phyloP scores from a whole-genome alignment of 2,797 vertebrate genomes.

The Hyperoplus immaculatus region DNA sequence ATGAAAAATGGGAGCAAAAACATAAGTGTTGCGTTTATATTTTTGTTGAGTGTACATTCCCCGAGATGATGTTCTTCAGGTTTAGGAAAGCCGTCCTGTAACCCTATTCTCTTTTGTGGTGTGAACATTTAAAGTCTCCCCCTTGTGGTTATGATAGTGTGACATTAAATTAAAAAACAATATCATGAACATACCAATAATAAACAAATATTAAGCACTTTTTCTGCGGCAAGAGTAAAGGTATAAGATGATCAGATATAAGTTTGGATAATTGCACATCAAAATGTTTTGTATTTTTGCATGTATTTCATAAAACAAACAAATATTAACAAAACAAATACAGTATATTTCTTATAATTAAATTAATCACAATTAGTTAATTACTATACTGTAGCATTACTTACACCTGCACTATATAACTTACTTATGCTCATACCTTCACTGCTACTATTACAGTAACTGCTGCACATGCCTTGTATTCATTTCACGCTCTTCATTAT shows the following conservation, averaged over 20 bases:
- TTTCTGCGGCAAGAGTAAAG: not conserved
- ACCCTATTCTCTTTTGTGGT: not conserved
- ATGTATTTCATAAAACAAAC: not conserved
- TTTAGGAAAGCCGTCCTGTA: not conserved
- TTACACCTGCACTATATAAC: too few relatives aligned
- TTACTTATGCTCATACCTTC: too few relatives aligned
- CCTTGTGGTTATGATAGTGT: conserved; percentile 38
- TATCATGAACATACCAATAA: not conserved
- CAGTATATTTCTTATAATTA: too few relatives aligned
- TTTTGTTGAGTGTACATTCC: too few relatives aligned
- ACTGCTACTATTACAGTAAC: too few relatives aligned
- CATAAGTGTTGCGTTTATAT: too few relatives aligned
- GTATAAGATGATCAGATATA: not conserved
- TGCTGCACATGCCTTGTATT: too few relatives aligned
- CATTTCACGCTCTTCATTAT: too few relatives aligned
- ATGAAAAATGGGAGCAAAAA: too few relatives aligned
- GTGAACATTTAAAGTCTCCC: conserved; percentile 29
- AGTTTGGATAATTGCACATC: not conserved
- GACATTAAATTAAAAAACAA: not conserved
- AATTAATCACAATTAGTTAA: too few relatives aligned
- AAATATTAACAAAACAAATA: not conserved
- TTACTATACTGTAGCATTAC: too few relatives aligned
- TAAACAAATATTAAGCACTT: not conserved
- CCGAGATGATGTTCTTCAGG: not conserved
- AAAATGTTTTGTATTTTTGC: too few relatives aligned